These are phyloP conservation scores for Odontomyia ornata DNA, from an alignment of 2,888 invertebrate genomes.

Conservation along the genomic window DNA sequence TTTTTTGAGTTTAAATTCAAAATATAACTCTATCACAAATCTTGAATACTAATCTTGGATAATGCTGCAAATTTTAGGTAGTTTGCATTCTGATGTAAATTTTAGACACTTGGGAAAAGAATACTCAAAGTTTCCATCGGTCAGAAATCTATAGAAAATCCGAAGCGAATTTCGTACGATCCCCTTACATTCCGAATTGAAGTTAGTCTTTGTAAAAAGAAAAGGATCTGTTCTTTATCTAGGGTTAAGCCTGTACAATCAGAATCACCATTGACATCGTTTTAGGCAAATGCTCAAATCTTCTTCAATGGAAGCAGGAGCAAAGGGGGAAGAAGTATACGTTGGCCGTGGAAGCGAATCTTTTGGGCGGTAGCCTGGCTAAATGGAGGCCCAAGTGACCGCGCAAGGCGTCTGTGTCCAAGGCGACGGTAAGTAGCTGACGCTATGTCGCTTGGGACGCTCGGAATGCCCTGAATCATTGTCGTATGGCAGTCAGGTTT, in stretches of 20 bases:
- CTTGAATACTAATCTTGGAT: too few species aligned
- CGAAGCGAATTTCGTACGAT: too few species aligned
- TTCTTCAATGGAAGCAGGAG: not conserved
- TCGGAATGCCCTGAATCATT: constrained; percentile 44
- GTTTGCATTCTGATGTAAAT: too few species aligned
- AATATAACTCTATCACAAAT: too few species aligned
- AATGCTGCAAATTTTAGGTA: too few species aligned
- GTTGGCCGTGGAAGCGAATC: not conserved
- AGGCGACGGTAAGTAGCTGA: constrained; percentile 42
- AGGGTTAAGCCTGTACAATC: not conserved
- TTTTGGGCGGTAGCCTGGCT: constrained; percentile 20
- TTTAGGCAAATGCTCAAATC: constrained; percentile 37
- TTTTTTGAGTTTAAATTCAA: too few species aligned
- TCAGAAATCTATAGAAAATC: too few species aligned
- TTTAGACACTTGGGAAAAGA: too few species aligned
- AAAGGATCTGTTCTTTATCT: too few species aligned
- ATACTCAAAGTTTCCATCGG: too few species aligned
- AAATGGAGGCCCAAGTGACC: constrained; percentile 14
- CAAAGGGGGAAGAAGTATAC: not conserved
- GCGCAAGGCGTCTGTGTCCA: constrained; percentile 10
- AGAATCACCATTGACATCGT: not conserved
- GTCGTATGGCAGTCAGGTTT: constrained; percentile 54
- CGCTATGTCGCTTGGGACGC: constrained; percentile 31
- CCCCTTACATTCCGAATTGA: too few species aligned
- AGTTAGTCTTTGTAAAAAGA: too few species aligned